Evolutionary conservation across 2,113 vertebrate genomes (phyloP).

Genomic region (Chunga burmeisteri): DNA sequence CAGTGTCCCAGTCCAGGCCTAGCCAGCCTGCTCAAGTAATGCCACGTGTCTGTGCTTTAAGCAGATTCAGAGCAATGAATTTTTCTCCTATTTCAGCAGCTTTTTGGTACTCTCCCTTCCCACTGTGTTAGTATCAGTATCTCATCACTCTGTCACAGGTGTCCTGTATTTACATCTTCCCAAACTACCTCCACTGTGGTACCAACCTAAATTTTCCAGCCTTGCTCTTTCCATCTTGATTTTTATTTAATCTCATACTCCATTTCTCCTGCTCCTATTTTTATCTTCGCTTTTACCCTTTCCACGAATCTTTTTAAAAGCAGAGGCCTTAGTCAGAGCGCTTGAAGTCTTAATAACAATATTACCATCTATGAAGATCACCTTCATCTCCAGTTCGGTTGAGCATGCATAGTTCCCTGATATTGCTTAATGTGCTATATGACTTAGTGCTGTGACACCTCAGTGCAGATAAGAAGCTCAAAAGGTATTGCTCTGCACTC

Average conservation of each 20-base stretch:
- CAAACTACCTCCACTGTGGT: accelerated
- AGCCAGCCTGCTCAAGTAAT: background rate
- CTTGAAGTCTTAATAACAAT: background rate
- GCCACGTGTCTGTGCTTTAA: background rate
- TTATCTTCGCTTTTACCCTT: background rate
- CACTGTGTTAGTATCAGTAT: background rate
- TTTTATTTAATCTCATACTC: background rate
- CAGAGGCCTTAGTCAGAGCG: background rate
- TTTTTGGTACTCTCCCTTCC: background rate
- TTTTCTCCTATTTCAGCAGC: background rate
- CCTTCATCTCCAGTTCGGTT: background rate
- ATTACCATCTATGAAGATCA: background rate
- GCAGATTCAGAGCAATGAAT: background rate
- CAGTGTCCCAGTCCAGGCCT: background rate
- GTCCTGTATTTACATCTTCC: background rate
- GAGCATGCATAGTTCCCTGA: background rate
- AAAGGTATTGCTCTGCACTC: background rate
- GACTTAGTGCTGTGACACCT: background rate
- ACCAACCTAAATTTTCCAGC: background rate
- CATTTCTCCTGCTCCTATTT: background rate
- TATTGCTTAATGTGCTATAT: background rate
- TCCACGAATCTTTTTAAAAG: background rate
- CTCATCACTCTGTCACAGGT: background rate
- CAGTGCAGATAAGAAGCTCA: background rate
- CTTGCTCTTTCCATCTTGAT: background rate